Base-by-base conservation (phyloP, 2,113 vertebrate species). In the Climacteris rufus region DNA sequence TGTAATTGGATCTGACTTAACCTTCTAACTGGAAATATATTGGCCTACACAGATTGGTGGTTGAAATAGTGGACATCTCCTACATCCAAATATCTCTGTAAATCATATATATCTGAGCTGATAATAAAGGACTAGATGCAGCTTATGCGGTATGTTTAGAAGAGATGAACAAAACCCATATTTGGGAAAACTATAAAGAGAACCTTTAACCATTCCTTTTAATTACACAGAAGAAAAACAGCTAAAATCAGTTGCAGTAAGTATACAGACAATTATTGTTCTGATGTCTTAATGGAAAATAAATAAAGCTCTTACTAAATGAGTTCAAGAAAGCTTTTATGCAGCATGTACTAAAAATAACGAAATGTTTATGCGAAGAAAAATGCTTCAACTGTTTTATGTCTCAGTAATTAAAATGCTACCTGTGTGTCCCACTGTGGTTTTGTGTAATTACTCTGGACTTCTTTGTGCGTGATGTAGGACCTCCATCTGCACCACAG, bases 401-500 rank as follows among this genome's bases (percentile, higher is more conserved):
- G 15, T 81, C 77, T 85, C 66, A 71, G 65, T 97, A 97, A 97
- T 90, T 95, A 87, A 95, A 87, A 69, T 57, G 60, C 83, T 86
- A 76, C 68, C 66, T 93, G 74, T 85, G 31, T 60, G 39, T 56
- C 37, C 69, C 68, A 44, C 14, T 7, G 7, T 68, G 70, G 24
- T 77, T 95, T 93, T 87, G 27, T 70, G 35, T 56, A 74, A 94
- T 97, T 95, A 94, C 83, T 54, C 27, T 45, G 74, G 91, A 84
- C 63, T 96, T 87, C 88, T 78, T 96, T 96, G 52, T 97, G 40
- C 93, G 72, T 97, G 95, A 96, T 53, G 81, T 98, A 98, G 99
- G 99, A 97, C 99, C 99, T 96, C 99, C 99, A 72, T 99, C 99
- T 50, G 99, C 99, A 93, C 99, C 99, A 39, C 99, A 99, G 97